These are phyloP conservation scores for Palaemon carinicauda DNA, from an alignment of 1,140 invertebrate species.

Conservation along the genomic window DNA sequence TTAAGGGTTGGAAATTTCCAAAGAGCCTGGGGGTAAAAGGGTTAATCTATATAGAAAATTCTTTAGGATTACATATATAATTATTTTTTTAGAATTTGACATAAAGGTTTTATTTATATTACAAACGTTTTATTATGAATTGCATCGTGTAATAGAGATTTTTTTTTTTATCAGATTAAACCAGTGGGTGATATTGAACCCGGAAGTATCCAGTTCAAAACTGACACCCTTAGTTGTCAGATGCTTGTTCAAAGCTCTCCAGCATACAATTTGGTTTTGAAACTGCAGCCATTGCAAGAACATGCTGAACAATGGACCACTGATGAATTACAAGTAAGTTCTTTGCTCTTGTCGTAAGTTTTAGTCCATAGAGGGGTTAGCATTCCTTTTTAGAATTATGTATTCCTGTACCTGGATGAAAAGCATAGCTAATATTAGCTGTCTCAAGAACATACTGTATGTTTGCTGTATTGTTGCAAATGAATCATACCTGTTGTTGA, in stretches of 20 bases:
- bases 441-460: no score
- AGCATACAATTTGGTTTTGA: constrained; percentile 68
- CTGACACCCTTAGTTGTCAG: constrained; percentile 48
- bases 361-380: no score
- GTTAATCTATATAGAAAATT: no score
- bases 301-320: constrained; percentile 82
- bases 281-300: constrained; percentile 83
- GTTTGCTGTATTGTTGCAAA: no score
- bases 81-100: no score
- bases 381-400: no score
- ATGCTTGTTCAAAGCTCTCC: constrained; percentile 47
- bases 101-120: not conserved
- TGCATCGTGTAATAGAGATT: not conserved
- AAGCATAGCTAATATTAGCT: no score
- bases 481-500: no score
- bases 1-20: no score
- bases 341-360: not conserved
- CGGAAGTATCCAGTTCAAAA: constrained; percentile 59
- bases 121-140: not conserved
- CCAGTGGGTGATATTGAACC: constrained; percentile 42
- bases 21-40: no score
- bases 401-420: no score
- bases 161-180: constrained; percentile 36
- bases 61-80: no score
- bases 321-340: constrained; percentile 81